Percentiles rank a stretch among this genome's conserved stretches.
phyloP scores from a whole-genome alignment of 2,113 vertebrate genomes.

The Callospermophilus lateralis region DNA sequence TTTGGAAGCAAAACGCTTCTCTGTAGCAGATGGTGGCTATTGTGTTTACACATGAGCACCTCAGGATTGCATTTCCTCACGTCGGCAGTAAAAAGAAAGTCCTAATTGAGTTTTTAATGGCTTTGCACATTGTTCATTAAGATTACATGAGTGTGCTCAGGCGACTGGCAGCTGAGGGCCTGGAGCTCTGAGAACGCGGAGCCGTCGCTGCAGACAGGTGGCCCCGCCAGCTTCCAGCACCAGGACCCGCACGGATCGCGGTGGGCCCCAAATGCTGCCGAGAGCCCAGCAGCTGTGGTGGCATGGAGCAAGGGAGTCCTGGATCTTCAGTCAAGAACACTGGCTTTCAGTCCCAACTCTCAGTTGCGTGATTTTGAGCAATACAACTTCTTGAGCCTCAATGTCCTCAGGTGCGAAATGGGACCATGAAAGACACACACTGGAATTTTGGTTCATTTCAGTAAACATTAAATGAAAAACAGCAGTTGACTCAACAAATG shows the following conservation, averaged over 20 bases:
- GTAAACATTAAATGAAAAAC: background rate
- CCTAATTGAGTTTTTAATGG: constrained; percentile 95
- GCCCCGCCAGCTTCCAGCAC: background rate
- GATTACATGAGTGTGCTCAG: constrained; percentile 86
- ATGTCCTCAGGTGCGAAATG: background rate
- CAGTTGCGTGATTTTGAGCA: background rate
- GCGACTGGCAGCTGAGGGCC: constrained; percentile 86
- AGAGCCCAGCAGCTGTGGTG: constrained; percentile 19
- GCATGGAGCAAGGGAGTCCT: fast-evolving
- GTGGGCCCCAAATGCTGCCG: background rate
- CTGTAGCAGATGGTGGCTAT: constrained; percentile 88
- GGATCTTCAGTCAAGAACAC: background rate
- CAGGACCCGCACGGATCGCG: background rate
- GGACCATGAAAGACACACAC: background rate
- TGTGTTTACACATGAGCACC: constrained; percentile 93
- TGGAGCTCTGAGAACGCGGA: constrained; percentile 61
- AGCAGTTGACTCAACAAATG: background rate
- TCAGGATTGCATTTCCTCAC: constrained; percentile 89
- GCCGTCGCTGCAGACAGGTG: constrained; percentile 74
- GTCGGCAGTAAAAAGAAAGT: constrained; percentile 89
- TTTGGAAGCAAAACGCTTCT: constrained; percentile 83
- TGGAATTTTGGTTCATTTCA: background rate
- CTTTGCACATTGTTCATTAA: constrained; percentile 91
- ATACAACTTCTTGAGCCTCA: background rate
- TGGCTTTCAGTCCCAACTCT: background rate